Evolutionary conservation across 1,140 invertebrate species (phyloP), one percentile per base, ranked within the genome.

Genomic region (Araneus ventricosus): DNA sequence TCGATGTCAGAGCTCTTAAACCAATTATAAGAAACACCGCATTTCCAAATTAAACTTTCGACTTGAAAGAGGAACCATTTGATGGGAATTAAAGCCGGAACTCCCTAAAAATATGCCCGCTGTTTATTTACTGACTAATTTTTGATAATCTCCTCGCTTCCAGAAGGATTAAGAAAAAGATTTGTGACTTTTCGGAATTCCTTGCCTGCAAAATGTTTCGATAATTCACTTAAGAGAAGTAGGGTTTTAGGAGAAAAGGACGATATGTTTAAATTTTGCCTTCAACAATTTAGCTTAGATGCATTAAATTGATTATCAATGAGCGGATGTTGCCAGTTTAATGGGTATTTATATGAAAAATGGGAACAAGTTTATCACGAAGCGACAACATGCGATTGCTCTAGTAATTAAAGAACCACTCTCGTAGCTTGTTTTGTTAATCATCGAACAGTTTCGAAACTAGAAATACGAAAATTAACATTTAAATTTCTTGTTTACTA

Each of bases 1-100:
- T 75, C 70, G 30, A 30, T 75, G 70, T 34, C 70, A 34, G 30
- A 34, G 70, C 27, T 75, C 30, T 75, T 75, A 75, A 75, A 75
- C 70, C 37, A 75, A 75, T 75, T 75, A 75, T 75, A 75, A 75
- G 70, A 75, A 75, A 75, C 70, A 37, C 70, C 70, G 30, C 70
- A 75, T 75, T 37, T 75, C 34, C 70, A 75, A 75, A 75, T 75
- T 75, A 75, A 37, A 75, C 70, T 75, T 75, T 17, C 70, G 30
- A 34, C 70, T 75, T 75, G 34, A 75, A 75, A 34, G 70, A 20
- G 70, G 14, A 34, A 37, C 70, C 70, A 34, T 75, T 75, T 37
- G 70, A 75, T 34, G 70, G 70, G 30, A 75, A 75, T 37, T 75
- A 37, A 75, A 75, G 22, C 59, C 20, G 5, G 59, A 63, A 63